These are phyloP conservation scores for Heliconius eleuchia DNA, from an alignment of 1,140 invertebrate species.

Conservation along the genomic window DNA sequence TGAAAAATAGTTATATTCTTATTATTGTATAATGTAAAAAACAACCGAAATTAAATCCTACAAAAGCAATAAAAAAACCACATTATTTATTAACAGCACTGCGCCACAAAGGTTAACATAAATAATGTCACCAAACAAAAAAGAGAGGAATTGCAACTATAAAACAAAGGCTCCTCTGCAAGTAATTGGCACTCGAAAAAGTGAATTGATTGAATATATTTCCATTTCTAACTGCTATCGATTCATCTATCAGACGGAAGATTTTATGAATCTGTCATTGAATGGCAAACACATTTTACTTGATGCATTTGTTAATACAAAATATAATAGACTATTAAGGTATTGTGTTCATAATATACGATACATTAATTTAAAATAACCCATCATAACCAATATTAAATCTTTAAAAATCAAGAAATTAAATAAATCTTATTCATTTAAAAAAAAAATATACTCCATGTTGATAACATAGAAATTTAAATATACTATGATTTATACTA, in stretches of 20 bases:
- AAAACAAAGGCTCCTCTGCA: neutral
- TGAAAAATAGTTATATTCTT: neutral
- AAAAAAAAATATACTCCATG: too few species aligned
- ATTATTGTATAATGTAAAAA: too few species aligned
- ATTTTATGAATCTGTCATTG: neutral
- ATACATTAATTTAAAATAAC: neutral
- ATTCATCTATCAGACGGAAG: neutral
- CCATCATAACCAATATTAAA: too few species aligned
- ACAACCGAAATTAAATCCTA: neutral
- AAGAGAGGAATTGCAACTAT: neutral
- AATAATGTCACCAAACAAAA: neutral
- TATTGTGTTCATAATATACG: neutral
- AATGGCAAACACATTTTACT: neutral
- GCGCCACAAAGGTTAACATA: neutral
- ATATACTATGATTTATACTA: too few species aligned
- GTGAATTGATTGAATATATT: conserved; percentile 1
- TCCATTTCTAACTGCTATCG: neutral
- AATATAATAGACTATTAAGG: neutral
- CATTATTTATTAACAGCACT: neutral
- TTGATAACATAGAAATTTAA: too few species aligned
- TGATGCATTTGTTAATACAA: neutral
- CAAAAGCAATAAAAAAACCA: neutral
- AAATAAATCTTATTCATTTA: too few species aligned
- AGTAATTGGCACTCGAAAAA: conserved; percentile 8
- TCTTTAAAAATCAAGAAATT: too few species aligned